Base-by-base conservation (phyloP, 1,140 invertebrate species). In the Drosophila persimilis region DNA sequence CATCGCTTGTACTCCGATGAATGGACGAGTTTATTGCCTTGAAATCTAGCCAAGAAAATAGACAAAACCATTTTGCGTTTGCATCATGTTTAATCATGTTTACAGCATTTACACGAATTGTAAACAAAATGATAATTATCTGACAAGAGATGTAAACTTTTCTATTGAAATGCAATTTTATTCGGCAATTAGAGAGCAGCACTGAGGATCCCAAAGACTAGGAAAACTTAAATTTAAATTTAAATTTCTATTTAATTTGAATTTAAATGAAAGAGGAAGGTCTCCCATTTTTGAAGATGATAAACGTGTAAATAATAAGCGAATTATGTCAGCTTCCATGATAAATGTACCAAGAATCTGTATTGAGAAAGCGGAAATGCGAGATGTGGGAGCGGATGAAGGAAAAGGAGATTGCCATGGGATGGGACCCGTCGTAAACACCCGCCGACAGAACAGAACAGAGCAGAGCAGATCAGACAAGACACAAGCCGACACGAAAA, bases 21-120 rank as follows among this genome's bases (percentile, higher is more conserved):
- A 72, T 80, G 66, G 52, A 66, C 74, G 77, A 39, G 62, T 81
- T 81, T 77, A 64, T 81, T 81, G 77, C 77, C 77, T 80, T 75
- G 77, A 75, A 71, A 39, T 62, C 63, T 51, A 48, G 78, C 67
- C 73, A 77, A 80, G 51, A 67, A 80, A 71, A 43, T 17, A 26
- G 26, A 41, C 50, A 6, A 29, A 7, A 48, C 48, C 29, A 31
- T 55, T 0, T 55, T 55, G 6, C 11, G 24, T 39, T 20, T 20
- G 2, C 20, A 20, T 20, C 20, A 20, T 20, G 20, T 20, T 52
- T 8, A 20, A 9, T 5, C 9, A 41, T 63, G 43, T 67, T 56
- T 67, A 43, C 45, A 11, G 55, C 26, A 35, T 59, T n/a, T 15
- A 26, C 1, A 44, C 3, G 17, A 11, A 35, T 22, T 22, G 2